Conservation (phyloP, 2,113 vertebrate genomes). For the Blennius ocellaris region DNA sequence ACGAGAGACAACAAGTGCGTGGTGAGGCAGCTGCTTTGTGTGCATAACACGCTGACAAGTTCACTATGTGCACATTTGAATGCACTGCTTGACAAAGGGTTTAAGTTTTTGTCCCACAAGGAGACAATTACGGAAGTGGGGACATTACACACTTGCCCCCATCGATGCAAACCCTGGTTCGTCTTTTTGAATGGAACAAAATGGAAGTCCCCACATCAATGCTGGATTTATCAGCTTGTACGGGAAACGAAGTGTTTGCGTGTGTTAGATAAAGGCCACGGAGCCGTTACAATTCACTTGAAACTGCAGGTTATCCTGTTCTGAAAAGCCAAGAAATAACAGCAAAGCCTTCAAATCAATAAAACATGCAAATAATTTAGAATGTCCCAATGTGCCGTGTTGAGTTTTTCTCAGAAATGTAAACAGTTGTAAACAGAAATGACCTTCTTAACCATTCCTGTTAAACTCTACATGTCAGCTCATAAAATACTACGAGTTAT, state of each 20-base stretch:
- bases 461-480: background rate
- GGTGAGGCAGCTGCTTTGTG: slow-evolving; percentile 51
- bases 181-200: slow-evolving; percentile 20
- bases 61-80: slow-evolving; percentile 69
- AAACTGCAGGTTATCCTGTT: background rate
- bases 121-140: slow-evolving; percentile 22
- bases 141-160: slow-evolving; percentile 14
- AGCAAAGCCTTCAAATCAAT: background rate
- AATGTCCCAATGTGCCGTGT: background rate
- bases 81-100: slow-evolving; percentile 47
- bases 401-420: background rate
- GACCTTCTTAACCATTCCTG: background rate
- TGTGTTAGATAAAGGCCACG: background rate
- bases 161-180: slow-evolving; percentile 1
- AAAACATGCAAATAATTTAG: background rate
- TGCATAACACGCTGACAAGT: slow-evolving; percentile 52
- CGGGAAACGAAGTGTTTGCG: background rate
- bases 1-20: slow-evolving; percentile 12
- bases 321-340: background rate
- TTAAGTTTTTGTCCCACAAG: slow-evolving; percentile 53
- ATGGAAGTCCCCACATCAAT: slow-evolving; percentile 9
- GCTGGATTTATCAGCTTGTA: background rate
- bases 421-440: background rate
- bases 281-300: background rate
- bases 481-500: background rate